Percentiles rank a stretch among this genome's conserved stretches.
Evolutionary conservation across 2,797 vertebrate genomes (phyloP).

Genomic region (Podargus strigoides): DNA sequence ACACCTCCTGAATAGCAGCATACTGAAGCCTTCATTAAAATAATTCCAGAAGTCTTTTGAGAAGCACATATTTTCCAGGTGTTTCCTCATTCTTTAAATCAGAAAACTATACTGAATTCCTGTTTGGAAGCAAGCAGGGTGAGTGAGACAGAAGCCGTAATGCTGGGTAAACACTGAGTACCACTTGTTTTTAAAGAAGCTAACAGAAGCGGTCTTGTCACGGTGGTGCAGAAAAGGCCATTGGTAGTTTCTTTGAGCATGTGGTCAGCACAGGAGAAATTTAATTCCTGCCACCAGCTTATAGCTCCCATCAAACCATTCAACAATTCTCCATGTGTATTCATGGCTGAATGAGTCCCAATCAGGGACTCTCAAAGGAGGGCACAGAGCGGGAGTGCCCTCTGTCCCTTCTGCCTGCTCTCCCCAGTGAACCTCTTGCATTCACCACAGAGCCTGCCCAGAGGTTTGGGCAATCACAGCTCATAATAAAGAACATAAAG

Average conservation of each 20-base stretch:
- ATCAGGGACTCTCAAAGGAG: not conserved
- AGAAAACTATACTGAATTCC: not conserved
- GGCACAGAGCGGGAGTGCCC: not conserved
- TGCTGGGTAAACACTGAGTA: not conserved
- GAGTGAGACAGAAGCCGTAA: not conserved
- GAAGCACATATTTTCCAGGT: not conserved
- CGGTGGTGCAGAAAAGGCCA: not conserved
- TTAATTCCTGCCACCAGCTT: not conserved
- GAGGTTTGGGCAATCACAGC: not conserved
- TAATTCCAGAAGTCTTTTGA: not conserved
- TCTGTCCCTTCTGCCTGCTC: not conserved
- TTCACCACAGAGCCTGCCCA: not conserved
- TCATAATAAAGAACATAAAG: not conserved
- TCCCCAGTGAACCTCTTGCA: not conserved
- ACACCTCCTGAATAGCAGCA: not conserved
- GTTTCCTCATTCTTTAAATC: not conserved
- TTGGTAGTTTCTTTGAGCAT: not conserved
- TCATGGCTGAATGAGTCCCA: not conserved
- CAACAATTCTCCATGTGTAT: not conserved
- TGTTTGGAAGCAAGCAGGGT: not conserved
- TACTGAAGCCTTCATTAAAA: not conserved
- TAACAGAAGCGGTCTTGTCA: not conserved
- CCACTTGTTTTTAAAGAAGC: not conserved
- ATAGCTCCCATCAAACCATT: not conserved
- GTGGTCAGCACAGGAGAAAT: not conserved